Evolutionary conservation across 2,797 vertebrate genomes (phyloP).

Genomic region (Parotocinclus haroldoi): DNA sequence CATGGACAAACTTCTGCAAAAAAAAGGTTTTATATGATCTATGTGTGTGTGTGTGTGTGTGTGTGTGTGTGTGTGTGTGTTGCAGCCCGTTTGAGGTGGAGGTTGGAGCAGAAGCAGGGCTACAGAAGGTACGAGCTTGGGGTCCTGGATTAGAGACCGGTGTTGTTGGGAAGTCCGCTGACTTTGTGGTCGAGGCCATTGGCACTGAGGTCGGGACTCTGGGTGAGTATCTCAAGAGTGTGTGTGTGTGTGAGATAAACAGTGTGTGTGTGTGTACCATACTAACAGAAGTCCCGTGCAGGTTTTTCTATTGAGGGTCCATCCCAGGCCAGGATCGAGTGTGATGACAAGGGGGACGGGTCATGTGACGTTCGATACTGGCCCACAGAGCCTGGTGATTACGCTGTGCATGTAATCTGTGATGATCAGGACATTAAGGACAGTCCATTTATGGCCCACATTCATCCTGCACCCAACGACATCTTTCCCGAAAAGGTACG

Average conservation of each 20-base stretch:
- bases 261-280: constrained; percentile 1
- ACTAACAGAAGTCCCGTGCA: constrained; percentile 48
- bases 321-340: constrained; percentile 94
- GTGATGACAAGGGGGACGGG: constrained; percentile 90
- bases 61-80: constrained; percentile 36
- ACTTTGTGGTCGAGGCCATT: constrained; percentile 94
- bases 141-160: constrained; percentile 90
- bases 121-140: constrained; percentile 95
- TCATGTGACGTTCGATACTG: constrained; percentile 96
- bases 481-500: constrained; percentile 87
- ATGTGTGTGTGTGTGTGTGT: too few species aligned
- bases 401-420: constrained; percentile 93
- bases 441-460: constrained; percentile 93
- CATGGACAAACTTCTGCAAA: too few species aligned
- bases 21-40: too few species aligned
- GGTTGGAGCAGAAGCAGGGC: constrained; percentile 78
- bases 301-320: constrained; percentile 97
- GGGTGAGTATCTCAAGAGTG: constrained; percentile 67
- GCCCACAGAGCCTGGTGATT: constrained; percentile 92
- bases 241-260: not conserved
- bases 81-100: constrained; percentile 89
- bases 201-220: constrained; percentile 92
- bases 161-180: constrained; percentile 91
- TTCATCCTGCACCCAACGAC: constrained; percentile 82
- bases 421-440: constrained; percentile 94